These are phyloP conservation scores for Eupeodes latifasciatus DNA, from an alignment of 2,888 invertebrate genomes.

Conservation along the genomic window DNA sequence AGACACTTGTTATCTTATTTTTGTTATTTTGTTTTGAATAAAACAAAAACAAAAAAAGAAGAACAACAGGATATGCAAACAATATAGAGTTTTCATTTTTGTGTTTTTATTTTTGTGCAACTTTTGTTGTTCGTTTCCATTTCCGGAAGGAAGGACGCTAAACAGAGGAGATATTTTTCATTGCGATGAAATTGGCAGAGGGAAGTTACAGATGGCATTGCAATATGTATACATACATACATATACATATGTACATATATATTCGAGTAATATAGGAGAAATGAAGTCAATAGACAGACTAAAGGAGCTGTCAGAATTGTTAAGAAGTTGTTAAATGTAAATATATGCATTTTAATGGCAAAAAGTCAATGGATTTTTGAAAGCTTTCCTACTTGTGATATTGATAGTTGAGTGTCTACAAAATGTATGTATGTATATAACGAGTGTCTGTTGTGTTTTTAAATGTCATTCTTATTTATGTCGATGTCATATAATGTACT, in stretches of 20 bases:
- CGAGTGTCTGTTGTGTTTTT: too few relatives aligned
- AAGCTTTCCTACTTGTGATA: not conserved
- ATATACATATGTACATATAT: too few relatives aligned
- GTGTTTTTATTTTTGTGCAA: conserved; percentile 25
- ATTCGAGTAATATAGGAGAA: not conserved
- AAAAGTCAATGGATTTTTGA: not conserved
- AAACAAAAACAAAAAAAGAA: conserved; percentile 3
- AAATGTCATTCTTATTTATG: too few relatives aligned
- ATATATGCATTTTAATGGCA: not conserved
- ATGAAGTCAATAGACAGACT: conserved; percentile 10
- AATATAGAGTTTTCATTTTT: conserved; percentile 37
- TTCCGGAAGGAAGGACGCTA: conserved; percentile 51
- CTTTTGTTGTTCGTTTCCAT: conserved; percentile 38
- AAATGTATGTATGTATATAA: too few relatives aligned
- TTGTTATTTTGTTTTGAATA: not conserved
- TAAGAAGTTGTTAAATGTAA: not conserved
- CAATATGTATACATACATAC: not conserved
- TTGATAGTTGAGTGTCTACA: too few relatives aligned
- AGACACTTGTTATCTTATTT: conserved; percentile 26
- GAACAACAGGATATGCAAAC: conserved; percentile 12
- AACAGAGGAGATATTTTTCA: conserved; percentile 45
- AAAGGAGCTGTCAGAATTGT: not conserved
- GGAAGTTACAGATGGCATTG: conserved; percentile 19
- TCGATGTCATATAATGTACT: too few relatives aligned
- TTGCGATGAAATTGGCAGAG: conserved; percentile 19